A percentile compares a stretch with the other conserved stretches of the same genome.
Conservation (phyloP, 2,888 invertebrate species). For the Leptura quadrifasciata region DNA sequence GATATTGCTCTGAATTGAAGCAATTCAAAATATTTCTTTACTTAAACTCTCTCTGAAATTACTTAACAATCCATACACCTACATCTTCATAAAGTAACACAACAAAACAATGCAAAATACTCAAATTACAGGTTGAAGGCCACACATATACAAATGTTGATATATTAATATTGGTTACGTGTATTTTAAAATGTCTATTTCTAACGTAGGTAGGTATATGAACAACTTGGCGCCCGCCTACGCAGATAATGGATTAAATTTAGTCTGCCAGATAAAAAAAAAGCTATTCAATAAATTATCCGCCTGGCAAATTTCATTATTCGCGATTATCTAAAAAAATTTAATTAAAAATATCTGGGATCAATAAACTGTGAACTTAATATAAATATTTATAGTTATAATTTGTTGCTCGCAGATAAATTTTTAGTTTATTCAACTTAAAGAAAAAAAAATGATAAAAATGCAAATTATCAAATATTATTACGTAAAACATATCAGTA, state of each 20-base stretch:
- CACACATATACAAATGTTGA: not conserved
- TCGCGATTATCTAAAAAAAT: conserved; percentile 16
- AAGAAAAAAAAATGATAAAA: not conserved
- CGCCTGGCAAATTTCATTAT: conserved; percentile 21
- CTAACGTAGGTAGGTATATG: conserved; percentile 1
- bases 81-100: not conserved
- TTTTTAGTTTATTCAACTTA: conserved; percentile 25
- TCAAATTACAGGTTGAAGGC: not conserved
- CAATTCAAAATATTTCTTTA: not conserved
- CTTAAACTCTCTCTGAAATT: too few species aligned
- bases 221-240: conserved; percentile 35
- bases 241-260: conserved; percentile 37
- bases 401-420: conserved; percentile 29
- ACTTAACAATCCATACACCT: too few species aligned
- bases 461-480: not conserved
- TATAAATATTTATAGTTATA: conserved; percentile 38
- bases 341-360: conserved; percentile 29
- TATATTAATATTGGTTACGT: not conserved
- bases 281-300: conserved; percentile 36
- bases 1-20: not conserved
- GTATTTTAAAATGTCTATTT: conserved; percentile 18
- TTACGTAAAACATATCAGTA: too few species aligned
- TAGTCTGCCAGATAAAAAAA: conserved; percentile 26
- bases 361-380: conserved; percentile 33
- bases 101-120: not conserved